phyloP scores from a whole-genome alignment of 2,888 invertebrate species.

The Petrolisthes cinctipes region DNA sequence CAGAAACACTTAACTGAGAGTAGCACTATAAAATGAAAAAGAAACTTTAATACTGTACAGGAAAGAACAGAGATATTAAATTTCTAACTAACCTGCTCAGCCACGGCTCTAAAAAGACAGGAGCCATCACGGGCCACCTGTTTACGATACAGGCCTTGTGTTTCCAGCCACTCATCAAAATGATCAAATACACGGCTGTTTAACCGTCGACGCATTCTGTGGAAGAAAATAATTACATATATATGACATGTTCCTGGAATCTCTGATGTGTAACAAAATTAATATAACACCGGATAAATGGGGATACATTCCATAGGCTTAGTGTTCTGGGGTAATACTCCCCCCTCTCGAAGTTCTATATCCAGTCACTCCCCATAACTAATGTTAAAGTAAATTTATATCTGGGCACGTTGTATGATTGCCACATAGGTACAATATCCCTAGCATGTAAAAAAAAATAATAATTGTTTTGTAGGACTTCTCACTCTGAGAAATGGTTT shows the following conservation, averaged over 20 bases:
- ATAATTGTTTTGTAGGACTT: too few relatives aligned
- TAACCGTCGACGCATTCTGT: constrained; percentile 55
- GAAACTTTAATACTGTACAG: too few relatives aligned
- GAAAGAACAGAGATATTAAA: background rate
- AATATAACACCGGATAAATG: background rate
- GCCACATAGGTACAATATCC: too few relatives aligned
- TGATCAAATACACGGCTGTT: constrained; percentile 66
- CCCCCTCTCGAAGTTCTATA: too few relatives aligned
- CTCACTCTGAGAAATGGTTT: too few relatives aligned
- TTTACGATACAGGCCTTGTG: constrained; percentile 86
- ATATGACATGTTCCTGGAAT: background rate
- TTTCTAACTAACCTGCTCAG: constrained; percentile 77
- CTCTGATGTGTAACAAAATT: background rate
- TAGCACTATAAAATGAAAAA: too few relatives aligned
- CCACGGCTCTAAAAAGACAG: constrained; percentile 88
- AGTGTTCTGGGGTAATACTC: background rate
- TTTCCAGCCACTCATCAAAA: constrained; percentile 83
- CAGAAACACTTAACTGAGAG: background rate
- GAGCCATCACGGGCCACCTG: constrained; percentile 89
- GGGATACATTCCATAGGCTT: background rate
- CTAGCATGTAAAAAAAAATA: too few relatives aligned
- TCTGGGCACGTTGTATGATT: too few relatives aligned
- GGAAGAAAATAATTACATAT: background rate
- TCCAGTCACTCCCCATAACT: too few relatives aligned
- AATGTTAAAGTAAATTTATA: too few relatives aligned